Evolutionary conservation across 64 coral and sea anemone genomes (phyloP).

Genomic region (Porites australiensis): DNA sequence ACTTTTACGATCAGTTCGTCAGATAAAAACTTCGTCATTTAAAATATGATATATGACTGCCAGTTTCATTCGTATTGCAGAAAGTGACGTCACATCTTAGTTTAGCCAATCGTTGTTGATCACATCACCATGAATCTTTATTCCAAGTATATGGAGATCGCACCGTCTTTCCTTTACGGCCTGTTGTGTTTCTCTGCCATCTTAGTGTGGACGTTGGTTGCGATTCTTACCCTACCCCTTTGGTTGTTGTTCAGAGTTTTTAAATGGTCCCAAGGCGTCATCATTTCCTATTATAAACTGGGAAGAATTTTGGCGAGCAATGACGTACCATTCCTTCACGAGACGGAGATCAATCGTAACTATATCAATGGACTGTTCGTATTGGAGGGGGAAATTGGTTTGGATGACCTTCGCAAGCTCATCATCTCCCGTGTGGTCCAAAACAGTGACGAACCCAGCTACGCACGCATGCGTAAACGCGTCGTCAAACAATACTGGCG

Average conservation of each 20-base stretch:
- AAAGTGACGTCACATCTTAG: neutral
- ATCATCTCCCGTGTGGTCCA: constrained; percentile 76
- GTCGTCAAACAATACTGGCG: constrained; percentile 71
- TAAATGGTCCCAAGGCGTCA: constrained; percentile 64
- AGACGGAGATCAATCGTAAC: constrained; percentile 82
- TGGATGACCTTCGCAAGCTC: constrained; percentile 71
- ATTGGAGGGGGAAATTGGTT: constrained; percentile 61
- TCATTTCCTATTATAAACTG: constrained; percentile 72
- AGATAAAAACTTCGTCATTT: too few species aligned
- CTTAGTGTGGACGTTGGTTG: constrained; percentile 68
- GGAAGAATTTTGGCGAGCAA: constrained; percentile 68
- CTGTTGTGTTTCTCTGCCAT: constrained; percentile 76
- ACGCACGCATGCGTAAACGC: constrained; percentile 67
- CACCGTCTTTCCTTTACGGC: constrained; percentile 71
- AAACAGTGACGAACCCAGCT: constrained; percentile 76
- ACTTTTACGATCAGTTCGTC: too few species aligned
- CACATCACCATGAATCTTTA: constrained; percentile 56
- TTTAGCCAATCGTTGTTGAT: neutral
- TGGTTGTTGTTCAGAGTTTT: constrained; percentile 75
- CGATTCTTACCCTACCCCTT: constrained; percentile 72
- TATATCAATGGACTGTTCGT: constrained; percentile 81
- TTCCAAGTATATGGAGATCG: constrained; percentile 46
- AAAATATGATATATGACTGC: too few species aligned
- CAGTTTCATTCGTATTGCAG: neutral
- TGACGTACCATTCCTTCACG: constrained; percentile 90